These are phyloP conservation scores for Xiphias gladius DNA, from an alignment of 2,113 vertebrate species.

Conservation along the genomic window DNA sequence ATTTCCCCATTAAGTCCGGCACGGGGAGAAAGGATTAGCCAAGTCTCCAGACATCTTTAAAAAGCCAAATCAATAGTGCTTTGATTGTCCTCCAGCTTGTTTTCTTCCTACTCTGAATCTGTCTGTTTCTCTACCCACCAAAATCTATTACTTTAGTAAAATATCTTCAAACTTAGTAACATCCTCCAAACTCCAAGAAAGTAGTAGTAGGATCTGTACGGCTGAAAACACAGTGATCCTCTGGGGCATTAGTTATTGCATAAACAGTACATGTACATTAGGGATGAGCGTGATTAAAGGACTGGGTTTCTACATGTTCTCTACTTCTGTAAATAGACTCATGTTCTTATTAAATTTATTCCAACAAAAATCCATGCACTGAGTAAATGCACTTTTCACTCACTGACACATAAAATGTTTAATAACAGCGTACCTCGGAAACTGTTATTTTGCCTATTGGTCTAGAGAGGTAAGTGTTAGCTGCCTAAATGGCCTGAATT, in stretches of 20 bases:
- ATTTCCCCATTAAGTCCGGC: constrained; percentile 57
- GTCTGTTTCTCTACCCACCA: not conserved
- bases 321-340: not conserved
- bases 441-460: not conserved
- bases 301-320: not conserved
- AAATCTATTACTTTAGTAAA: constrained; percentile 2
- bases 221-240: not conserved
- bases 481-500: not conserved
- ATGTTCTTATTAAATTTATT: not conserved
- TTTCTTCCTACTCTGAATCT: constrained; percentile 4
- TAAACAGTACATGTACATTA: not conserved
- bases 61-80: constrained; percentile 63
- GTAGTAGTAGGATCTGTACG: accelerated
- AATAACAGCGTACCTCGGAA: not conserved
- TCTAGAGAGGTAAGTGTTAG: too few species aligned
- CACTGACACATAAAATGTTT: not conserved
- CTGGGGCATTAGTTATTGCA: not conserved
- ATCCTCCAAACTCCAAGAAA: not conserved
- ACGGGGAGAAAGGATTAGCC: constrained; percentile 57
- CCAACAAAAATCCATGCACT: not conserved
- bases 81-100: constrained; percentile 55
- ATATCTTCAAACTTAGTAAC: not conserved
- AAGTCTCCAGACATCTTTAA: constrained; percentile 46
- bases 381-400: not conserved
- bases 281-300: not conserved